Conservation (phyloP, 1,140 invertebrate genomes). For the Diorhabda sublineata region DNA sequence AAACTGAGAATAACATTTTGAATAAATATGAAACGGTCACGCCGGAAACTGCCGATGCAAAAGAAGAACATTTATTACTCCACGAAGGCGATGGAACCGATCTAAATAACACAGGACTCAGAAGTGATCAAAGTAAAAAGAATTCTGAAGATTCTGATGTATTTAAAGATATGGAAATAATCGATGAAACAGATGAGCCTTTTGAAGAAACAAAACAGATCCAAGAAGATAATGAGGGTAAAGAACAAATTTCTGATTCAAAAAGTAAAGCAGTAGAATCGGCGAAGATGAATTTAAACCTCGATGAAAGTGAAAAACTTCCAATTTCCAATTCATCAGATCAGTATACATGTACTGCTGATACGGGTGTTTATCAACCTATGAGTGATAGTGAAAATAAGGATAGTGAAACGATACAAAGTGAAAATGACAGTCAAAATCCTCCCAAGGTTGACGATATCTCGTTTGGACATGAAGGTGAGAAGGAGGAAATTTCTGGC, state of each 20-base stretch:
- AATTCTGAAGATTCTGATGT: not conserved
- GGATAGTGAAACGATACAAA: not conserved
- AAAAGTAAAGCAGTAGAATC: no score
- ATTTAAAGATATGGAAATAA: constrained; percentile 6
- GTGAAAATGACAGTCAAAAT: not conserved
- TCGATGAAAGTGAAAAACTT: not conserved
- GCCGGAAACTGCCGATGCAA: not conserved
- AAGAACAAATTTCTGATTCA: no score
- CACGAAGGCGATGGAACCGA: no score
- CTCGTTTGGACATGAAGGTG: not conserved
- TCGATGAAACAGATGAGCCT: constrained; percentile 3
- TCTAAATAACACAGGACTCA: no score
- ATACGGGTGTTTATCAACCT: not conserved
- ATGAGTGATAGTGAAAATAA: constrained; percentile 14
- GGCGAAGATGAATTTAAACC: not conserved
- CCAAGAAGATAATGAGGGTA: no score
- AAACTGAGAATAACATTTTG: constrained; percentile 37
- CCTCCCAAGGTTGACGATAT: not conserved
- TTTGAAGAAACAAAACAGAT: not conserved
- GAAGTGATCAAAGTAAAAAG: not conserved
- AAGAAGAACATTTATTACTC: not conserved
- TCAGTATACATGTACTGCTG: constrained; percentile 2
- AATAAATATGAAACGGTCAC: constrained; percentile 31
- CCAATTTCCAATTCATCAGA: constrained; percentile 9
- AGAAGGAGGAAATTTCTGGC: no score